These are phyloP conservation scores for Chamaedrilus cognettii DNA, from an alignment of 2,888 invertebrate genomes.

Conservation along the genomic window DNA sequence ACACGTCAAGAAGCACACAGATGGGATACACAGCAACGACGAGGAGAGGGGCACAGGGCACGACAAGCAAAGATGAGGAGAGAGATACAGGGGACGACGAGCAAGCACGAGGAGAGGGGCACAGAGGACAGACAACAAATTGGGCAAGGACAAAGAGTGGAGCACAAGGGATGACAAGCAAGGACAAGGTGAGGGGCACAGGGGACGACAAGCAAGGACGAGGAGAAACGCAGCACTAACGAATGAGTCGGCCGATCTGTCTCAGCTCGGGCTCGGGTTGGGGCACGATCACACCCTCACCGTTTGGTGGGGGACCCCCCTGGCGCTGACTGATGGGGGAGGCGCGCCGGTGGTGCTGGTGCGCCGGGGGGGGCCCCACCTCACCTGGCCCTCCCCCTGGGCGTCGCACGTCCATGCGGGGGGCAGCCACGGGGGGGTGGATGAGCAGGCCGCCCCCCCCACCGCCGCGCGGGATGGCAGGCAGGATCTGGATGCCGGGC, in stretches of 20 bases:
- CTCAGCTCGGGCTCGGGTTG: constrained; percentile 7
- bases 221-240: no score
- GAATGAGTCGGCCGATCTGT: no score
- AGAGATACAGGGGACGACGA: constrained; percentile 75
- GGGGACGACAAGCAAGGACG: constrained; percentile 73
- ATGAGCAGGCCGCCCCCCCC: constrained; percentile 10
- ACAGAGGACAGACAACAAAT: no score
- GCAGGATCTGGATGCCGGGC: no score
- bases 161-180: no score
- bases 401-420: background rate
- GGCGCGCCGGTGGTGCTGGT: constrained; percentile 27
- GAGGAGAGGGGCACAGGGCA: background rate
- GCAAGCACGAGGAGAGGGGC: background rate
- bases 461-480: background rate
- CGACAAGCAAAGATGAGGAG: constrained; percentile 78
- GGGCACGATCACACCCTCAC: constrained; percentile 63
- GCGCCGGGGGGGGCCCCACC: constrained; percentile 10
- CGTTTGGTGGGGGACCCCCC: constrained; percentile 3
- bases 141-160: no score
- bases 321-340: constrained; percentile 20
- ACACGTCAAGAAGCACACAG: no score
- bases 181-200: background rate
- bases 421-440: background rate
- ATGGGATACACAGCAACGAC: no score
- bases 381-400: background rate